These are phyloP conservation scores for Spodoptera picta DNA, from an alignment of 2,888 invertebrate genomes.

Conservation along the genomic window DNA sequence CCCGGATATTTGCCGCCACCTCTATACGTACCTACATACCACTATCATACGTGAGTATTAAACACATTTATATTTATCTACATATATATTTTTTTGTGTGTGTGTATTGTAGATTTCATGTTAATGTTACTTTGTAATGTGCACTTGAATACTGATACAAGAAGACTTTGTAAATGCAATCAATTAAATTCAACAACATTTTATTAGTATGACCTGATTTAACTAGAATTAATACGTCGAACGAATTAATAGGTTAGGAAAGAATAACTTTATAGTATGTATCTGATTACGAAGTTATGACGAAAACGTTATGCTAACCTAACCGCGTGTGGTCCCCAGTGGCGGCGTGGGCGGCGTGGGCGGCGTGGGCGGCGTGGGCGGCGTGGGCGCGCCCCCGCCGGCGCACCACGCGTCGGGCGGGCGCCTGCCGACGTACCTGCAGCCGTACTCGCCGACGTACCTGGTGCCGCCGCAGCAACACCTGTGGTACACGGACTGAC, in stretches of 20 bases:
- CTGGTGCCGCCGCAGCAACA: slow-evolving; percentile 89
- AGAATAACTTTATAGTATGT: too few species aligned
- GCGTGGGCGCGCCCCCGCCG: slow-evolving; percentile 94
- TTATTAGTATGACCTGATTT: too few species aligned
- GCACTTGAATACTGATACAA: too few species aligned
- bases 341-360: slow-evolving; percentile 42
- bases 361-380: slow-evolving; percentile 80
- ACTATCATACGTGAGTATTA: slow-evolving; percentile 82
- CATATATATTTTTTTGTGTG: too few species aligned
- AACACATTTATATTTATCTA: too few species aligned
- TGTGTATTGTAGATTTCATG: too few species aligned
- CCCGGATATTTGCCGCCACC: slow-evolving; percentile 84
- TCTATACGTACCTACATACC: slow-evolving; percentile 85
- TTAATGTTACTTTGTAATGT: too few species aligned
- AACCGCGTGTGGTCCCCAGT: slow-evolving; percentile 18
- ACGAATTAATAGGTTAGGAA: too few species aligned
- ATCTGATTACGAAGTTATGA: not conserved
- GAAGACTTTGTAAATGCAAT: too few species aligned
- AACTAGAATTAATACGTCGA: too few species aligned
- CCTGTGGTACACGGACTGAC: slow-evolving; percentile 93
- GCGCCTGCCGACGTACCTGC: slow-evolving; percentile 84
- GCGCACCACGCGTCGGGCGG: slow-evolving; percentile 94
- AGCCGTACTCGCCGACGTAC: slow-evolving; percentile 85
- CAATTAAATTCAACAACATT: too few species aligned
- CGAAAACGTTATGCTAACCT: not conserved